These are phyloP conservation scores for Calyptomena viridis DNA, from an alignment of 2,113 vertebrate species.

Conservation along the genomic window DNA sequence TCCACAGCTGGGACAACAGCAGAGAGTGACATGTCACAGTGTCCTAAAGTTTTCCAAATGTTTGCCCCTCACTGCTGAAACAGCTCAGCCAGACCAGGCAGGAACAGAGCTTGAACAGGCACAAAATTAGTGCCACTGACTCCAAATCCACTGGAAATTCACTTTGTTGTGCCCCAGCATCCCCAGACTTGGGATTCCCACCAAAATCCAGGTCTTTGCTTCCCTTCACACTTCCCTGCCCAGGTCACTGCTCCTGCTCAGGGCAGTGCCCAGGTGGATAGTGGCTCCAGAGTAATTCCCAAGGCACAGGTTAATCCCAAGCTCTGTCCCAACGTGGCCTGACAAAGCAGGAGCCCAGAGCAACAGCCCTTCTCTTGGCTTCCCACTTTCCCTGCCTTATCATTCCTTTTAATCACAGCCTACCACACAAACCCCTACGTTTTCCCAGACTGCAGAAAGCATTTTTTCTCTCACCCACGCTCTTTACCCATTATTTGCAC, in stretches of 20 bases:
- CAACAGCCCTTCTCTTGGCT: neutral
- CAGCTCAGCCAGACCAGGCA: neutral
- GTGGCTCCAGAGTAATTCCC: neutral
- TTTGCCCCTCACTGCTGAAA: neutral
- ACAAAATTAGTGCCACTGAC: neutral
- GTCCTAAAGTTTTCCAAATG: neutral
- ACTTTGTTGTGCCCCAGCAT: neutral
- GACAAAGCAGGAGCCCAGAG: neutral
- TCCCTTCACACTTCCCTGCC: neutral
- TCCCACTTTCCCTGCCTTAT: neutral
- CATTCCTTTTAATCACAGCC: neutral
- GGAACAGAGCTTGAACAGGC: fast-evolving
- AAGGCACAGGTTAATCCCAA: neutral
- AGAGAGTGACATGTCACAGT: neutral
- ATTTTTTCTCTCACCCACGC: neutral
- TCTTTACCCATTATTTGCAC: neutral
- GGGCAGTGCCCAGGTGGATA: neutral
- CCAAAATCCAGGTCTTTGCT: neutral
- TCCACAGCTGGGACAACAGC: neutral
- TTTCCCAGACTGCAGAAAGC: neutral
- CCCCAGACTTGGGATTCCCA: neutral
- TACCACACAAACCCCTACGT: neutral
- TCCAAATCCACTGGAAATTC: neutral
- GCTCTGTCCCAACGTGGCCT: neutral
- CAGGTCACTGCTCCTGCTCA: neutral